These are phyloP conservation scores for Sycophila sp. DNA, from an alignment of 1,140 invertebrate species.

Conservation along the genomic window DNA sequence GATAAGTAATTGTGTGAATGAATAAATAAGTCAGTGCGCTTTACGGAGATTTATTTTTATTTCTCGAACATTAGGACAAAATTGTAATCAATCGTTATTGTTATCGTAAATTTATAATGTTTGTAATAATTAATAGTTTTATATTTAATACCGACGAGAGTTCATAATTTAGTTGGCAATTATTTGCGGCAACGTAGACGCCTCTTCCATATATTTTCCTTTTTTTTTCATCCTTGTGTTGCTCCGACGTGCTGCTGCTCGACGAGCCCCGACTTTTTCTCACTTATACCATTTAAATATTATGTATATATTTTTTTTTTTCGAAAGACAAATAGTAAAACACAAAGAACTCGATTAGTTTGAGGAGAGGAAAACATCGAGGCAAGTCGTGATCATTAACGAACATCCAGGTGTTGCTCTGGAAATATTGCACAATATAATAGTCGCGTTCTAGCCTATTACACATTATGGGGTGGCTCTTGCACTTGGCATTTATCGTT, in stretches of 20 bases:
- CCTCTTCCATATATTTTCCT: background rate
- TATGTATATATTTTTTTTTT: constrained; percentile 9
- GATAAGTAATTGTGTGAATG: no score
- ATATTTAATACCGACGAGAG: constrained; percentile 48
- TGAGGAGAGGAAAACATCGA: constrained; percentile 17
- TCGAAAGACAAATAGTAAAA: constrained; percentile 32
- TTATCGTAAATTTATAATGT: constrained; percentile 50
- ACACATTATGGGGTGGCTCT: constrained; percentile 37
- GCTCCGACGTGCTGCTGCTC: constrained; percentile 1
- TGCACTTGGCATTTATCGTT: constrained; percentile 32
- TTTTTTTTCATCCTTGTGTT: no score
- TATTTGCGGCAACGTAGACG: constrained; percentile 34
- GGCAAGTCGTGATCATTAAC: constrained; percentile 7
- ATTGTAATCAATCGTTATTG: constrained; percentile 50
- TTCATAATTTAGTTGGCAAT: constrained; percentile 48
- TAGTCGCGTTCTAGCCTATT: constrained; percentile 37
- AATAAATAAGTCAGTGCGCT: constrained; percentile 16
- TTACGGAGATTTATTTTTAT: constrained; percentile 51
- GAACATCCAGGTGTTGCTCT: constrained; percentile 33
- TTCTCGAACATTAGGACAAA: constrained; percentile 50
- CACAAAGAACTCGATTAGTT: constrained; percentile 30
- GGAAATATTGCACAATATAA: constrained; percentile 13
- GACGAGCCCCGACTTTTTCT: constrained; percentile 7
- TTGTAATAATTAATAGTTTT: constrained; percentile 47
- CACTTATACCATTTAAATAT: constrained; percentile 22